phyloP scores from a whole-genome alignment of 2,888 invertebrate species.

The Heliconius erato region DNA sequence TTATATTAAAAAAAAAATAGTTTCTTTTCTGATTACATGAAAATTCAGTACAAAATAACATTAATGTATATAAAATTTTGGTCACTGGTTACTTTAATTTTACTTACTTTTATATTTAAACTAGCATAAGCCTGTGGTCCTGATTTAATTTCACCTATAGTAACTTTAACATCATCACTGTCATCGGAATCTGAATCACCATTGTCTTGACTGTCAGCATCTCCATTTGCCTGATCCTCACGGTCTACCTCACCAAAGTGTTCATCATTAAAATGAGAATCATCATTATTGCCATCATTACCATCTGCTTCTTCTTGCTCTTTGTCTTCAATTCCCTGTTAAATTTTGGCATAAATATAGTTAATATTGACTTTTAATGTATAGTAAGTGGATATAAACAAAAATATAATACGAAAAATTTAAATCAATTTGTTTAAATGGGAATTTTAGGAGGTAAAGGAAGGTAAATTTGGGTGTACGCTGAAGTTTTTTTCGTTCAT shows the following conservation, averaged over 20 bases:
- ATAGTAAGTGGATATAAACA: neutral
- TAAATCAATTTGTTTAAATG: neutral
- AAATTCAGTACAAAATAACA: neutral
- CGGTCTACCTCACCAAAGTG: slow-evolving; percentile 80
- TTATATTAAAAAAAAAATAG: neutral
- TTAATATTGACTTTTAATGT: neutral
- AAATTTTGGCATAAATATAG: slow-evolving; percentile 31
- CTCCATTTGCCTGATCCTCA: slow-evolving; percentile 75
- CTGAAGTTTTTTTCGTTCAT: neutral
- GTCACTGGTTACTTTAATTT: neutral
- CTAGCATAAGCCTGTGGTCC: slow-evolving; percentile 89
- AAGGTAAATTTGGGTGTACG: neutral
- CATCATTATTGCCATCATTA: slow-evolving; percentile 79
- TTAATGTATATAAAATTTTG: too few relatives aligned
- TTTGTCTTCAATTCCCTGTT: slow-evolving; percentile 76
- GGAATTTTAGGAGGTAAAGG: neutral
- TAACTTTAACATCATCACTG: slow-evolving; percentile 95
- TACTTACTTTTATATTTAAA: slow-evolving; percentile 89
- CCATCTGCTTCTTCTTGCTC: slow-evolving; percentile 79
- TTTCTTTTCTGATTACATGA: neutral
- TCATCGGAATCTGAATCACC: slow-evolving; percentile 89
- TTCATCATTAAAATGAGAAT: slow-evolving; percentile 81
- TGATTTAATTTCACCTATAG: slow-evolving; percentile 95
- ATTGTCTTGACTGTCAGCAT: slow-evolving; percentile 82
- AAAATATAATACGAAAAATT: neutral